These are phyloP conservation scores for Denticeps clupeoides DNA, from an alignment of 2,797 vertebrate species.

Conservation along the genomic window DNA sequence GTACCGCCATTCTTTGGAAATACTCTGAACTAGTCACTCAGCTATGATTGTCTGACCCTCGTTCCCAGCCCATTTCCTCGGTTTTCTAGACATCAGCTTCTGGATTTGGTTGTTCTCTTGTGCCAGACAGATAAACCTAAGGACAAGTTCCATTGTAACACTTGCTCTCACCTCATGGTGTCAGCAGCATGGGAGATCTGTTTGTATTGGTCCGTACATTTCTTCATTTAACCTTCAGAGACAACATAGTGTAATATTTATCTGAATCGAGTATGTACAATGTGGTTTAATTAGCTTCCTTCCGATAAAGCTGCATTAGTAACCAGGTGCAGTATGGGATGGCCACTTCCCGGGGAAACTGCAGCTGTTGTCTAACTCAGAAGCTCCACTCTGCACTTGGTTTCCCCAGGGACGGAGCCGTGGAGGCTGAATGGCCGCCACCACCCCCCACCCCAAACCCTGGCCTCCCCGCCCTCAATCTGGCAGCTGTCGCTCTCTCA, in stretches of 20 bases:
- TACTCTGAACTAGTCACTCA: too few relatives aligned
- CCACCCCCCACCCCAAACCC: background rate
- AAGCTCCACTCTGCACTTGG: conserved; percentile 28
- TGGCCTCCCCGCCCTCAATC: background rate
- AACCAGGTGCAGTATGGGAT: conserved; percentile 11
- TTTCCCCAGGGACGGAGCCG: conserved; percentile 45
- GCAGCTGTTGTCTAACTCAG: conserved; percentile 43
- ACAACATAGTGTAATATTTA: background rate
- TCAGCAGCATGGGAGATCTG: too few relatives aligned
- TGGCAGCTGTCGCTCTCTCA: conserved; percentile 57
- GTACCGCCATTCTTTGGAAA: too few relatives aligned
- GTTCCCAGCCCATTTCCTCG: too few relatives aligned
- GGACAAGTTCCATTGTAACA: too few relatives aligned
- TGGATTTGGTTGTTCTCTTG: too few relatives aligned
- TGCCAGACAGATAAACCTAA: too few relatives aligned
- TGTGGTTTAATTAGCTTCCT: background rate
- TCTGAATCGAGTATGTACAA: background rate
- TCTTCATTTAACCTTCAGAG: too few relatives aligned
- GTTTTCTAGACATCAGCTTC: too few relatives aligned
- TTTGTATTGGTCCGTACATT: too few relatives aligned
- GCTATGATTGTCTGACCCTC: too few relatives aligned
- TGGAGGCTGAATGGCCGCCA: conserved; percentile 34
- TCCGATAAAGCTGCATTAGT: background rate
- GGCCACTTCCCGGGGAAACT: conserved; percentile 29
- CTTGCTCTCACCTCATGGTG: too few relatives aligned